phyloP scores from a whole-genome alignment of 2,888 invertebrate species.

The Orchestes rusci region DNA sequence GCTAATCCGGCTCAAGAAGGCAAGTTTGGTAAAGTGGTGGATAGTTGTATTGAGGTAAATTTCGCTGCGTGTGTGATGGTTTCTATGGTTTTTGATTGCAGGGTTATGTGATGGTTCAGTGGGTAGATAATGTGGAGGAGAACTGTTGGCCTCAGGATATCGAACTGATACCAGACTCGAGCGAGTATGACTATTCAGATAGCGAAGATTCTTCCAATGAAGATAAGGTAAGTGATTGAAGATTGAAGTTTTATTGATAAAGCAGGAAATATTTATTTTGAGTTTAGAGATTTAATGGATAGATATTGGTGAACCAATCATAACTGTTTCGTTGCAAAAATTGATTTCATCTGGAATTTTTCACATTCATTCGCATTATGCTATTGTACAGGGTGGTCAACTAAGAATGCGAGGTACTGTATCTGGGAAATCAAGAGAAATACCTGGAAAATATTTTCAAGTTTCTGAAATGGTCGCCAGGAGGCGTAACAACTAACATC shows the following conservation, averaged over 20 bases:
- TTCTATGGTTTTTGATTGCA: slow-evolving; percentile 22
- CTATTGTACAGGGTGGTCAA: neutral
- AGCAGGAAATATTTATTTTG: neutral
- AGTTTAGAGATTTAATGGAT: neutral
- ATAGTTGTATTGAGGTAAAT: slow-evolving; percentile 68
- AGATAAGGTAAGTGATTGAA: slow-evolving; percentile 12
- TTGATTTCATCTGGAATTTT: too few species aligned
- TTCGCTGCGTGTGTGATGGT: too few species aligned
- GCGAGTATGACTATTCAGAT: slow-evolving; percentile 68
- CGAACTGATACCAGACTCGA: slow-evolving; percentile 63
- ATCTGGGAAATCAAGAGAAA: too few species aligned
- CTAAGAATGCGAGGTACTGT: too few species aligned
- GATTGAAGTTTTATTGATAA: too few species aligned
- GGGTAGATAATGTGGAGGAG: slow-evolving; percentile 79
- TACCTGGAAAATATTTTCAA: too few species aligned
- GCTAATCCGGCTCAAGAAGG: slow-evolving; percentile 42
- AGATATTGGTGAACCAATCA: too few species aligned
- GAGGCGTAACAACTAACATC: too few species aligned
- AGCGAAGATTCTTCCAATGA: slow-evolving; percentile 32
- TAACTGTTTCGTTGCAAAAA: too few species aligned
- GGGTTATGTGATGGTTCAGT: slow-evolving; percentile 83
- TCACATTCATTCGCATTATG: neutral
- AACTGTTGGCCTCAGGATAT: slow-evolving; percentile 84
- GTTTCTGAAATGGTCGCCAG: too few species aligned
- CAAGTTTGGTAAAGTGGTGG: slow-evolving; percentile 71